Evolutionary conservation across 2,113 vertebrate genomes (phyloP).

Genomic region (Malurus alboscapulatus): DNA sequence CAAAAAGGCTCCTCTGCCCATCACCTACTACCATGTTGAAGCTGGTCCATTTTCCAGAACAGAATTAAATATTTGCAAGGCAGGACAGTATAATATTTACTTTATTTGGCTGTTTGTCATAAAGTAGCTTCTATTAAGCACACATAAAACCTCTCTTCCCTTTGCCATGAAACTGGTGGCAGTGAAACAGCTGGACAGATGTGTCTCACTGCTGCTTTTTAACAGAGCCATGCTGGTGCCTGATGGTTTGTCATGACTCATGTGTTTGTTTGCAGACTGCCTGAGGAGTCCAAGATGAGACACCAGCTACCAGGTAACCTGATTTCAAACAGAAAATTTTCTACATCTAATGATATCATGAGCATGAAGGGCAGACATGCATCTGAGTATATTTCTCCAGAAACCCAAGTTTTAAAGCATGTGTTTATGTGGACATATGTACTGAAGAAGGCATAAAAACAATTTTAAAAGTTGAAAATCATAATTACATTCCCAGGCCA

Average conservation of each 20-base stretch:
- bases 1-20: neutral
- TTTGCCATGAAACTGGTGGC: neutral
- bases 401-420: too few relatives aligned
- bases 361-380: too few relatives aligned
- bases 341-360: too few relatives aligned
- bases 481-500: neutral
- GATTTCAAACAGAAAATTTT: too few relatives aligned
- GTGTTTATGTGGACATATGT: neutral
- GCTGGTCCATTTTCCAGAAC: neutral
- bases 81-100: neutral
- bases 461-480: neutral
- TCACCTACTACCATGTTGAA: neutral
- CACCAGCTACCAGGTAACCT: neutral
- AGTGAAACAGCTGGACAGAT: neutral
- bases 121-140: neutral
- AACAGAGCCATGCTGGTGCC: neutral
- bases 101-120: neutral
- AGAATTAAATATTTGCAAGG: neutral
- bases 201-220: rapidly evolving
- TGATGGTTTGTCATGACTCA: neutral
- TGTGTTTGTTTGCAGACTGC: neutral
- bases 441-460: neutral
- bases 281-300: neutral
- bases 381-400: too few relatives aligned
- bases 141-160: neutral